Percentiles rank a stretch among this genome's conserved stretches.
phyloP scores from a whole-genome alignment of 2,888 invertebrate genomes.

The Willowsia nigromaculata region DNA sequence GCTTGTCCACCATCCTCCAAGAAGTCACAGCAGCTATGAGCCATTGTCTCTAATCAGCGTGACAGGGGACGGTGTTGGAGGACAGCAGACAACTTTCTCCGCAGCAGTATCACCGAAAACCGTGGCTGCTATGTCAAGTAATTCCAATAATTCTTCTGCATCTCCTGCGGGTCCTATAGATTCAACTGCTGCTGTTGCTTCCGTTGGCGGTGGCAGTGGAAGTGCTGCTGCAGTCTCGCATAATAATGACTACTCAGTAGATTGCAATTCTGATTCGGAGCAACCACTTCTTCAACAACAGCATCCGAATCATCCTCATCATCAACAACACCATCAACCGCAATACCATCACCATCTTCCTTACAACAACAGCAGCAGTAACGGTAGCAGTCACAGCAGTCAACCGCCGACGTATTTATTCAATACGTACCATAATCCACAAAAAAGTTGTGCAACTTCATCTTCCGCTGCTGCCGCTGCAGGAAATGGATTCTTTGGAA shows the following conservation, averaged over 20 bases:
- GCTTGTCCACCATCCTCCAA: constrained; percentile 76
- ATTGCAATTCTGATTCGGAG: constrained; percentile 66
- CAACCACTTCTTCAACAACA: constrained; percentile 59
- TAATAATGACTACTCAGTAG: constrained; percentile 54
- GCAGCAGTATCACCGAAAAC: constrained; percentile 46
- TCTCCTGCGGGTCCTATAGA: constrained; percentile 22
- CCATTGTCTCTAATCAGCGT: constrained; percentile 67
- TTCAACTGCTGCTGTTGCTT: not conserved
- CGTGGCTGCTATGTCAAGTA: not conserved
- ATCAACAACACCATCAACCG: constrained; percentile 14
- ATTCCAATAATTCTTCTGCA: constrained; percentile 33
- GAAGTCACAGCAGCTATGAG: constrained; percentile 73
- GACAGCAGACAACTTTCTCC: constrained; percentile 61
- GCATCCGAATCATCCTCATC: constrained; percentile 24
- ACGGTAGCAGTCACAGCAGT: not conserved
- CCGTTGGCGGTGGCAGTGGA: not conserved
- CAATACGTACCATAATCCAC: constrained; percentile 63
- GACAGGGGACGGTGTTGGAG: constrained; percentile 59
- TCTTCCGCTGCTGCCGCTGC: not conserved
- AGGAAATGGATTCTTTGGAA: constrained; percentile 43
- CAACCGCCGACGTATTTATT: constrained; percentile 54
- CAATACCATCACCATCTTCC: constrained; percentile 47
- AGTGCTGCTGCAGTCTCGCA: not conserved
- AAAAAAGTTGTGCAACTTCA: not conserved
- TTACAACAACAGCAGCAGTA: constrained; percentile 37